Evolutionary conservation across 2,797 vertebrate genomes (phyloP).

Genomic region (Sebastes hubbsi): DNA sequence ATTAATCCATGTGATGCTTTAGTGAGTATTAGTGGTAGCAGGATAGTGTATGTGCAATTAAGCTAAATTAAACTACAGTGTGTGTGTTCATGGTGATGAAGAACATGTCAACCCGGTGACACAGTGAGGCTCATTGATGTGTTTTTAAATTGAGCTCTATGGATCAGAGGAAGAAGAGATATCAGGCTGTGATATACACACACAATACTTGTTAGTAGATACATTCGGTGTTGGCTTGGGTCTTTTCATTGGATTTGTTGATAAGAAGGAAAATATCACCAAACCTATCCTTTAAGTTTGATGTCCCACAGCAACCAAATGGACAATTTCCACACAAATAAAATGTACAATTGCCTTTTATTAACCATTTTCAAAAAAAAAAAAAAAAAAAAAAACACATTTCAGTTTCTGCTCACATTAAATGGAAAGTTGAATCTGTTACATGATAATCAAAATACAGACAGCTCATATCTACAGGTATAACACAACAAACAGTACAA

Average conservation of each 20-base stretch:
- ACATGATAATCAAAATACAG: conserved; percentile 73
- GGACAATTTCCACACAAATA: conserved; percentile 40
- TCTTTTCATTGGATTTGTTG: neutral
- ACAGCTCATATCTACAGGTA: conserved; percentile 78
- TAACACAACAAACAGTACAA: conserved; percentile 57
- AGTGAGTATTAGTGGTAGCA: neutral
- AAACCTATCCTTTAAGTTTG: neutral
- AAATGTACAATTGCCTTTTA: conserved; percentile 82
- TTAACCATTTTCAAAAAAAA: conserved; percentile 79
- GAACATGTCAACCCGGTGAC: no score
- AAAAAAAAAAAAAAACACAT: conserved; percentile 60
- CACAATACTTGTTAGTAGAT: neutral
- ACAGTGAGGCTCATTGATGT: neutral
- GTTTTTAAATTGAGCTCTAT: neutral
- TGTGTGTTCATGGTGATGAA: neutral
- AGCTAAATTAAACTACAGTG: no score
- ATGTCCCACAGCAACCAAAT: neutral
- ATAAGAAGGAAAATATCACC: neutral
- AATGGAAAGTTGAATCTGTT: conserved; percentile 63
- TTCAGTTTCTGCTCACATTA: conserved; percentile 71
- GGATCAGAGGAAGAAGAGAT: neutral
- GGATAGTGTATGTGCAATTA: neutral
- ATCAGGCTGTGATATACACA: neutral
- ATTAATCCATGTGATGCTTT: neutral
- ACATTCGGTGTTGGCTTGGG: neutral